These are phyloP conservation scores for Microhierax caerulescens DNA, from an alignment of 2,797 vertebrate genomes.

Conservation along the genomic window DNA sequence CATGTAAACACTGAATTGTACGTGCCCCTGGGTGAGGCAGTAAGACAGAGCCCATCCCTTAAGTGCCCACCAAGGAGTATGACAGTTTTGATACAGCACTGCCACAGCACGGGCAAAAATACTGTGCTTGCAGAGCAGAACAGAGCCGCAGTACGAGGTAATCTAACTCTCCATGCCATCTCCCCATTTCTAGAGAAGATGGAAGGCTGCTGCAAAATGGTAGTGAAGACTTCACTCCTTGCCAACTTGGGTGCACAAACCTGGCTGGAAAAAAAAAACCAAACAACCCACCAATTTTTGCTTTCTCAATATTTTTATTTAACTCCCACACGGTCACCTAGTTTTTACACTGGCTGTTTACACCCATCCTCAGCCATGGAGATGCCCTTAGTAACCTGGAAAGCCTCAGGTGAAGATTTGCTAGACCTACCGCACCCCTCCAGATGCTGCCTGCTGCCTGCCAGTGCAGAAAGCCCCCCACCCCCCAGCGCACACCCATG, in stretches of 20 bases:
- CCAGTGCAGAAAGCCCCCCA: background rate
- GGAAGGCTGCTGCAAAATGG: background rate
- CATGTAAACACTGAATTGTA: accelerated
- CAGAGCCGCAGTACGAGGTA: background rate
- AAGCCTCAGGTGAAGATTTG: background rate
- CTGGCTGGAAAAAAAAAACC: background rate
- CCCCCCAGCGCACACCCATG: background rate
- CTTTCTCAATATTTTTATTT: background rate
- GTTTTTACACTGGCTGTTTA: background rate
- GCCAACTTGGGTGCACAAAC: background rate
- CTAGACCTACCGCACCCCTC: background rate
- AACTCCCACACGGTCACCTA: background rate
- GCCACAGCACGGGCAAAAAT: background rate
- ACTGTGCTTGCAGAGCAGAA: background rate
- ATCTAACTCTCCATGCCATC: background rate
- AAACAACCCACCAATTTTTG: background rate
- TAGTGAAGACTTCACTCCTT: background rate
- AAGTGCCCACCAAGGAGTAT: background rate
- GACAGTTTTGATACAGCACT: background rate
- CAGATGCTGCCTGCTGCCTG: background rate
- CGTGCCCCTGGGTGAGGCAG: background rate
- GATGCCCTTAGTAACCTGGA: background rate
- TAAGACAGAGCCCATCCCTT: background rate
- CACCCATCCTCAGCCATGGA: accelerated
- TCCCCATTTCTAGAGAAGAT: background rate